Evolutionary conservation across 2,888 invertebrate genomes (phyloP).

Genomic region (Conomelus anceps): DNA sequence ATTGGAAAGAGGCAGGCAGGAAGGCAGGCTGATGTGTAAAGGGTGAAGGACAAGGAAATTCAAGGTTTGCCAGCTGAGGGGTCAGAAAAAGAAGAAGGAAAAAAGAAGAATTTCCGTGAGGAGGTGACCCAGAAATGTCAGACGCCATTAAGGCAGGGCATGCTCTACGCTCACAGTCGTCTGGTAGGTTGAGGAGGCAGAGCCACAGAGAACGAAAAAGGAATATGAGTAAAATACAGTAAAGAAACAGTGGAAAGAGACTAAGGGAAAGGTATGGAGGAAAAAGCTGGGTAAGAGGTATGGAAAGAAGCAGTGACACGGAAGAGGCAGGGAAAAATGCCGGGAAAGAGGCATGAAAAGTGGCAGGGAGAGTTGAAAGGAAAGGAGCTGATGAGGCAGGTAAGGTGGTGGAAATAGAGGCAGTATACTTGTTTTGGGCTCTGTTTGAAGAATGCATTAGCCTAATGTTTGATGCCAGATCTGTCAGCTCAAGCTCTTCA

Average conservation of each 20-base stretch:
- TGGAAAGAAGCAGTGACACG: background rate
- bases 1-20: background rate
- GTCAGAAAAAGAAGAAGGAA: background rate
- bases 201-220: constrained; percentile 15
- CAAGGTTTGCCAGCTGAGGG: background rate
- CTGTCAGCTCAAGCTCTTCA: background rate
- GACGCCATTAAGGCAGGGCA: background rate
- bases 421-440: background rate
- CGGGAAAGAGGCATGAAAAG: no score
- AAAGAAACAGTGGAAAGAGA: background rate
- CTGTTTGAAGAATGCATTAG: background rate
- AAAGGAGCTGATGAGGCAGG: background rate
- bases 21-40: background rate
- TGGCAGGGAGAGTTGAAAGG: no score
- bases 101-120: background rate
- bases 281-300: no score
- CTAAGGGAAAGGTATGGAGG: background rate
- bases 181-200: constrained; percentile 1
- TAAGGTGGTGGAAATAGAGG: constrained; percentile 6
- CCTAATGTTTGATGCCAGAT: background rate
- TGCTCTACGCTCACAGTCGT: background rate
- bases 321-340: no score
- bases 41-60: background rate
- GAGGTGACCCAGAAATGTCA: background rate
- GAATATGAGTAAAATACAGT: background rate